Evolutionary conservation across 2,888 invertebrate genomes (phyloP).

Genomic region (Lasioglossum pauxillum): DNA sequence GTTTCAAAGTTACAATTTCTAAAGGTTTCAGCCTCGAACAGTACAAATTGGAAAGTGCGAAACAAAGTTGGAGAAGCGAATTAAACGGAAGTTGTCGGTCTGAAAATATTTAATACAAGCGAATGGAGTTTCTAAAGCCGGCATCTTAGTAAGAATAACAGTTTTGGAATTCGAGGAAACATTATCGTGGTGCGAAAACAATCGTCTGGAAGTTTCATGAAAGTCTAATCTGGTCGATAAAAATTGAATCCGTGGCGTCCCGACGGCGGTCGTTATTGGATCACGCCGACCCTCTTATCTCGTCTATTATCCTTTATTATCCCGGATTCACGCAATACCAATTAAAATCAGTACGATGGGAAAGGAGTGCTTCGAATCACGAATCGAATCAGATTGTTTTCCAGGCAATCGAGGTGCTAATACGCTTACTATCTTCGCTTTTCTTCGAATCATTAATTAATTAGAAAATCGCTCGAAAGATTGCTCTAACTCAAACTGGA

Average conservation of each 20-base stretch:
- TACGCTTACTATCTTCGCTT: not conserved
- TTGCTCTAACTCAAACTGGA: not conserved
- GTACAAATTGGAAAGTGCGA: not conserved
- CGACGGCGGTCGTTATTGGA: constrained; percentile 50
- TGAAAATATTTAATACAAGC: not conserved
- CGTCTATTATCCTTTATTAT: constrained; percentile 49
- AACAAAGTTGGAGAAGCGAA: not conserved
- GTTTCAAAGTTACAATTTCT: not conserved
- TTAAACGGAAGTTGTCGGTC: too few species aligned
- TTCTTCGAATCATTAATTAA: constrained; percentile 6
- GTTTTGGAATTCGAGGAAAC: constrained; percentile 19
- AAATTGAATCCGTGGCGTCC: constrained; percentile 49
- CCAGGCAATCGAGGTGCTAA: constrained; percentile 11
- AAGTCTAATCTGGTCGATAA: constrained; percentile 51
- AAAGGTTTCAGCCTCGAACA: not conserved
- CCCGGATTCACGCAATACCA: constrained; percentile 46
- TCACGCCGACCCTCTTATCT: constrained; percentile 47
- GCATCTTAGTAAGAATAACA: not conserved
- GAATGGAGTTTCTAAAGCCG: not conserved
- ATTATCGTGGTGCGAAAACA: constrained; percentile 50
- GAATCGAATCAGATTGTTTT: constrained; percentile 15
- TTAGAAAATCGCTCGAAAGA: too few species aligned
- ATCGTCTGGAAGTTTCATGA: constrained; percentile 49
- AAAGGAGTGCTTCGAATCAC: constrained; percentile 3
- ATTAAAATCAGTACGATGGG: constrained; percentile 47